These are phyloP conservation scores for Dinocampus coccinellae DNA, from an alignment of 2,888 invertebrate genomes.

Conservation along the genomic window DNA sequence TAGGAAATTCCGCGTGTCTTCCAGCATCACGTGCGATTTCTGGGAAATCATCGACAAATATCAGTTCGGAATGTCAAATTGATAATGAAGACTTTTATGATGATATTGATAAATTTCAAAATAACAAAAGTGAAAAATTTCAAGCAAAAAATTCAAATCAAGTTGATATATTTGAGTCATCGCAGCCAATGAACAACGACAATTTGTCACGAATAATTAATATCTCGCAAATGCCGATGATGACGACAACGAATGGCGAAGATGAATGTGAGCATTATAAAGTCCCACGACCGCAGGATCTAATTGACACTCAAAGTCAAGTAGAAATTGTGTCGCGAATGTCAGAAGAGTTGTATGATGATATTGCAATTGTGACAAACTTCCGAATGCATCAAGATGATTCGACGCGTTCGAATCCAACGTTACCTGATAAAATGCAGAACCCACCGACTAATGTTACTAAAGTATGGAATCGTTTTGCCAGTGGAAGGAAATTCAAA, in stretches of 20 bases:
- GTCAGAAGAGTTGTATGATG: constrained; percentile 60
- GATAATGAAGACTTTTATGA: constrained; percentile 57
- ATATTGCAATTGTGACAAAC: constrained; percentile 56
- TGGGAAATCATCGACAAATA: constrained; percentile 43
- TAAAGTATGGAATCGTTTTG: constrained; percentile 59
- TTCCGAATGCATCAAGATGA: constrained; percentile 55
- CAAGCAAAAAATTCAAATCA: constrained; percentile 20
- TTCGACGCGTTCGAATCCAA: constrained; percentile 26
- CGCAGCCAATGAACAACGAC: not conserved
- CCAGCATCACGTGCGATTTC: constrained; percentile 61
- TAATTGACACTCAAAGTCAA: constrained; percentile 20
- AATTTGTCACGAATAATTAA: not conserved
- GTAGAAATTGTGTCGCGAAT: constrained; percentile 22
- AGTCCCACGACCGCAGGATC: constrained; percentile 49
- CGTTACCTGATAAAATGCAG: constrained; percentile 20
- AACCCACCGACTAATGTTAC: constrained; percentile 34
- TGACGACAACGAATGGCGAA: not conserved
- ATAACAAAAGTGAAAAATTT: constrained; percentile 27
- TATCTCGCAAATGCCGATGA: too few species aligned
- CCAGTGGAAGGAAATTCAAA: constrained; percentile 43
- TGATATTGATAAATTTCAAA: constrained; percentile 54
- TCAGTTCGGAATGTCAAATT: constrained; percentile 13
- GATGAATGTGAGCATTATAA: constrained; percentile 59
- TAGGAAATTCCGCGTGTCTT: constrained; percentile 56
- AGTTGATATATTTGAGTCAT: constrained; percentile 6